Evolutionary conservation across 2,888 invertebrate genomes (phyloP), one percentile per base, ranked within the genome.

Genomic region (Ophioninae sp.): DNA sequence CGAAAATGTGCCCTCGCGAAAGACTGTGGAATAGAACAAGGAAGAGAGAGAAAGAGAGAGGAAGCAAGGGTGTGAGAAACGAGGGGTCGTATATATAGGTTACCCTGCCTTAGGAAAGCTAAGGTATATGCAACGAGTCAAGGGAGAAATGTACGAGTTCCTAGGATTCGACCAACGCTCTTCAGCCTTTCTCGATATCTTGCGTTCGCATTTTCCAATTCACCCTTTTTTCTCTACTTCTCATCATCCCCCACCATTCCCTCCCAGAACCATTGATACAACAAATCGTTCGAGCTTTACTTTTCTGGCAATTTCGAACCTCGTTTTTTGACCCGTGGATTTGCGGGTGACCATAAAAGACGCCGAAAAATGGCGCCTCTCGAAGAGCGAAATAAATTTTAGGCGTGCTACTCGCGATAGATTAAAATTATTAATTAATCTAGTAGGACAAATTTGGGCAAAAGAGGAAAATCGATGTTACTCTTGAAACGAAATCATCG

Each of bases 181-280:
- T 58, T 23, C 23, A 68, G 56, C 71, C 67, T 8, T 78, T 76
- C 56, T 64, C 67, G 72, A 81, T 75, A 79, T 75, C 81, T 79
- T 73, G 72, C 56, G 75, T 81, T 84, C 78, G 20, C 81, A 61
- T 81, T 81, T 78, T 67, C 78, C 71, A 69, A 58, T 64, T 30
- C 20, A 30, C 64, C 44, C 65, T 59, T 30, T 65, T 67, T 68
- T 61, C 37, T 44, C 73, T 44, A 22, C 39, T 61, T 30, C 22
- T 44, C 23, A 9, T 7, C 41, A 23, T 2, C 74, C n/a, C 20
- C 10, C 10, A 2, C 20, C 10, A 37, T 13, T 17, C 13, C 13
- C 17, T 17, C 51, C 39, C 6, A 30, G 1, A 30, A 1, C 41
- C 41, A 0, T 9, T 65, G 22, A 20, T 51, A 20, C 44, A 20